A percentile compares a stretch with the other conserved stretches of the same genome.
These are phyloP conservation scores for Acridotheres tristis DNA, from an alignment of 2,797 vertebrate genomes.

Conservation along the genomic window DNA sequence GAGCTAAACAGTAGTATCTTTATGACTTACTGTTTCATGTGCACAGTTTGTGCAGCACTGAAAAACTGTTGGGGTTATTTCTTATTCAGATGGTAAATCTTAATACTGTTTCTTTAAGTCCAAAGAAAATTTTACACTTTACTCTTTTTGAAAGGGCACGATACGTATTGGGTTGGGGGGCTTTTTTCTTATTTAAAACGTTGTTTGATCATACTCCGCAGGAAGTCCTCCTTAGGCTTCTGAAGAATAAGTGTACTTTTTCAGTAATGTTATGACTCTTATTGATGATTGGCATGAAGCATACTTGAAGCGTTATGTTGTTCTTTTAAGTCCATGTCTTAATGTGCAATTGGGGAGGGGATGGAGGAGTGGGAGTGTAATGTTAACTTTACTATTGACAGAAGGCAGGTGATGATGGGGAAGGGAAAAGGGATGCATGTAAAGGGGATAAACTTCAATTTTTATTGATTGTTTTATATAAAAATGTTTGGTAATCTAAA, in stretches of 20 bases:
- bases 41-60: conserved; percentile 68
- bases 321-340: conserved; percentile 70
- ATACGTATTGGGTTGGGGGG: background rate
- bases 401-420: conserved; percentile 35
- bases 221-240: conserved; percentile 73
- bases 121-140: conserved; percentile 83
- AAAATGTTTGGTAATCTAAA: conserved; percentile 72
- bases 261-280: conserved; percentile 78
- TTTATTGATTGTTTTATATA: conserved; percentile 70
- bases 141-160: conserved; percentile 10
- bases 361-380: background rate
- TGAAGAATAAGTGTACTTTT: conserved; percentile 78
- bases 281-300: conserved; percentile 76
- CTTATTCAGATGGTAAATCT: conserved; percentile 71
- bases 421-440: conserved; percentile 54
- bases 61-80: conserved; percentile 73
- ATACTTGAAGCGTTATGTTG: conserved; percentile 76
- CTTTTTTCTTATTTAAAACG: conserved; percentile 60
- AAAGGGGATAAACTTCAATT: conserved; percentile 68
- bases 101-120: conserved; percentile 80
- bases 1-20: conserved; percentile 62
- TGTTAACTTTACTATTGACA: conserved; percentile 57
- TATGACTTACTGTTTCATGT: conserved; percentile 63
- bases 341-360: conserved; percentile 73
- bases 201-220: conserved; percentile 67